Evolutionary conservation across 2,113 vertebrate genomes (phyloP).

Genomic region (Sialia sialis): DNA sequence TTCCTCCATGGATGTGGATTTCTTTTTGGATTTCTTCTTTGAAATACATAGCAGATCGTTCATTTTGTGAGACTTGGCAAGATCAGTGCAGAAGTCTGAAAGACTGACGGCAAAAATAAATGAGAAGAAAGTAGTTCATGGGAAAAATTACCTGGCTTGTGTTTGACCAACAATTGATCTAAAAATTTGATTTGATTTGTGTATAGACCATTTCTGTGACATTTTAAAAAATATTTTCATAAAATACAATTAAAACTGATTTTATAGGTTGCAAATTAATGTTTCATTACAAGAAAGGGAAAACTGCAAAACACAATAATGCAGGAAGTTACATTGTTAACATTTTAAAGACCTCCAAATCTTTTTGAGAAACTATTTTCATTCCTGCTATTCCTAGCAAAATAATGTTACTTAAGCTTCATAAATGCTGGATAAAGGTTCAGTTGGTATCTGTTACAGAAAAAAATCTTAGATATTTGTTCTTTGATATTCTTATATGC

Average conservation of each 20-base stretch:
- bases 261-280: background rate
- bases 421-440: background rate
- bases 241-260: background rate
- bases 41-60: background rate
- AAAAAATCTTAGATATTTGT: slow-evolving; percentile 56
- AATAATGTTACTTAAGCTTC: background rate
- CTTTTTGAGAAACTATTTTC: background rate
- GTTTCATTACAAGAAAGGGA: background rate
- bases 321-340: background rate
- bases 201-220: background rate
- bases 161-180: background rate
- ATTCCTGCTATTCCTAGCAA: background rate
- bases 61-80: background rate
- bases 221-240: background rate
- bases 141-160: background rate
- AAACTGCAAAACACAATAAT: background rate
- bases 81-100: background rate
- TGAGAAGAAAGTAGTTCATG: background rate
- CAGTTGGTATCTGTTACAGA: background rate
- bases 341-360: background rate
- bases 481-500: slow-evolving; percentile 75
- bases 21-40: background rate
- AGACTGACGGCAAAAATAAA: background rate
- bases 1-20: background rate
- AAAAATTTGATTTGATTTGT: background rate